Conservation (phyloP, 2,888 invertebrate species). For the Loripinus fragilis region DNA sequence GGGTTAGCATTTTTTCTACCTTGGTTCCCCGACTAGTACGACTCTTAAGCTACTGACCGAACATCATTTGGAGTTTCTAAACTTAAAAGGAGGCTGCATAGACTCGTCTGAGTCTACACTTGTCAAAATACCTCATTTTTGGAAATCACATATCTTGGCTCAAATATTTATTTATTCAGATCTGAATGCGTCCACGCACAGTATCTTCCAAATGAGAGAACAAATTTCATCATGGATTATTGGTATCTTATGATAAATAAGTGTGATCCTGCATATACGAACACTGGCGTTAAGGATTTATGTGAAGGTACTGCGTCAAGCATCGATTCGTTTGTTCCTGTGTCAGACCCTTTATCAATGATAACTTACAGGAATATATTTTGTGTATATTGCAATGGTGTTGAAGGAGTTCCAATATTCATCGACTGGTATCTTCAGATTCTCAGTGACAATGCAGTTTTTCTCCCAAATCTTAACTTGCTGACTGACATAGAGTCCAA, state of each 20-base stretch:
- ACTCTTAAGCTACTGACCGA: no score
- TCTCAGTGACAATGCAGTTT: background rate
- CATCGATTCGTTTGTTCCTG: background rate
- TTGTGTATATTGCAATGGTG: background rate
- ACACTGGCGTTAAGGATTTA: background rate
- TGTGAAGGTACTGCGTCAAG: background rate
- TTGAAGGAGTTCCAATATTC: background rate
- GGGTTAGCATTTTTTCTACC: no score
- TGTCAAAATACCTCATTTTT: no score
- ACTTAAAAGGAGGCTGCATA: no score
- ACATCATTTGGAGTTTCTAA: no score
- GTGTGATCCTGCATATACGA: background rate
- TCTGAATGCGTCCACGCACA: background rate
- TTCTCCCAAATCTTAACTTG: background rate
- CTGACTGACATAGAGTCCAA: background rate
- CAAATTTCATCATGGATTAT: background rate
- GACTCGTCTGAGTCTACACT: no score
- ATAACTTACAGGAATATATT: background rate
- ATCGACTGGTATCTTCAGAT: background rate
- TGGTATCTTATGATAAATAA: background rate
- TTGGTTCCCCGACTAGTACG: no score
- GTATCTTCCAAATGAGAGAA: background rate
- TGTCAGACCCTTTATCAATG: background rate
- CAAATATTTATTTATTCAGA: background rate
- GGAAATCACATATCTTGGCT: no score